A percentile compares a stretch with the other conserved stretches of the same genome.
phyloP scores from a whole-genome alignment of 2,113 vertebrate species.

The Panthera tigris region DNA sequence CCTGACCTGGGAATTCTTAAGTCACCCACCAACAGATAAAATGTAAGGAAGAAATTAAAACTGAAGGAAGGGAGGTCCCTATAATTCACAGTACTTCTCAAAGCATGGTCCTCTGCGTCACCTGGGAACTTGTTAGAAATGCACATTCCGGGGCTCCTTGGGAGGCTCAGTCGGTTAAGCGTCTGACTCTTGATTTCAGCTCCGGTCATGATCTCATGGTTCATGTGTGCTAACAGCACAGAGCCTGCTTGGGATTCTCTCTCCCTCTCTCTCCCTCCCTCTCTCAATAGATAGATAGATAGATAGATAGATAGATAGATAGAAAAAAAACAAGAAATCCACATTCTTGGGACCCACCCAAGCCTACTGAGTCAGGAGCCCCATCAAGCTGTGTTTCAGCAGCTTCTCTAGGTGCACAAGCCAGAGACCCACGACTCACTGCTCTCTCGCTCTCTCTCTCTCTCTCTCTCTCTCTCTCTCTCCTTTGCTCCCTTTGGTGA shows the following conservation, averaged over 20 bases:
- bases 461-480: background rate
- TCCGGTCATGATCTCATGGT: too few relatives aligned
- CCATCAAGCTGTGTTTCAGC: background rate
- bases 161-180: too few relatives aligned
- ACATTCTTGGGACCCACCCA: background rate
- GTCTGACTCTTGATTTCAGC: too few relatives aligned
- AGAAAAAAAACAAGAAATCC: too few relatives aligned
- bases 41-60: background rate
- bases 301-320: too few relatives aligned
- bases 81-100: background rate
- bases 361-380: background rate
- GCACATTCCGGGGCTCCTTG: background rate
- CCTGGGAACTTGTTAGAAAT: background rate
- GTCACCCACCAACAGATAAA: background rate
- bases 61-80: background rate
- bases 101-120: background rate
- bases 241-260: too few relatives aligned
- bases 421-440: background rate
- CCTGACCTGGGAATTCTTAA: background rate
- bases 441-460: background rate
- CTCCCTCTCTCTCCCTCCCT: too few relatives aligned
- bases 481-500: background rate
- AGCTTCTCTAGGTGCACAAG: background rate
- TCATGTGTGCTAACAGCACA: too few relatives aligned
- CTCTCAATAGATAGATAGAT: too few relatives aligned